Evolutionary conservation across 2,888 invertebrate species (phyloP).

Genomic region (Chymomyza fuscimana): DNA sequence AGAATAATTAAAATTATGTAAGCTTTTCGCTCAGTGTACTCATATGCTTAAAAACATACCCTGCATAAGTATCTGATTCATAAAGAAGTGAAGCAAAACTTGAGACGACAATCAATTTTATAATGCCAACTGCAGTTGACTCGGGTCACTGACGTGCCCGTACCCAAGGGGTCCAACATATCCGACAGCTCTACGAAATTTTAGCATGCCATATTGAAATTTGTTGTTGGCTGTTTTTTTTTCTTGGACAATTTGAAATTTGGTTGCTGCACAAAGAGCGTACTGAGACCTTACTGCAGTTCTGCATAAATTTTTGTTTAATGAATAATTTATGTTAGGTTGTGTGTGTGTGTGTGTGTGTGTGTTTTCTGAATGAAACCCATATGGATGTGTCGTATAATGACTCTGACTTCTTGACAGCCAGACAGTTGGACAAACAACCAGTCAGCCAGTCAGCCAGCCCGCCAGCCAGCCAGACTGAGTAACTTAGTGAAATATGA

Average conservation of each 20-base stretch:
- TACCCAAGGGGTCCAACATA: conserved; percentile 26
- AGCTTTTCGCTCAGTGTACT: conserved; percentile 18
- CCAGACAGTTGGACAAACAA: conserved; percentile 41
- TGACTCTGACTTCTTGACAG: conserved; percentile 42
- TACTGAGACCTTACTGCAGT: neutral
- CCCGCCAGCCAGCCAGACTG: neutral
- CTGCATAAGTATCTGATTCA: conserved; percentile 21
- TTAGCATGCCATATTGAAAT: conserved; percentile 19
- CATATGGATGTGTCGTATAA: conserved; percentile 9
- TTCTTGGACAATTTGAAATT: conserved; percentile 14
- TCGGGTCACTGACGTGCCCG: conserved; percentile 54
- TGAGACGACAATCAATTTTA: conserved; percentile 53
- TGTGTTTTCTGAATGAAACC: conserved; percentile 49
- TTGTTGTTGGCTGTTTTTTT: neutral
- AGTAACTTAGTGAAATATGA: conserved; percentile 58
- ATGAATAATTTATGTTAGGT: conserved; percentile 59
- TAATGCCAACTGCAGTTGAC: conserved; percentile 33
- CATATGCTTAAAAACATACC: conserved; percentile 35
- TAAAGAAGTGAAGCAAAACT: conserved; percentile 41
- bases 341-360: conserved; percentile 11
- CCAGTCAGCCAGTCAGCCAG: conserved; percentile 24
- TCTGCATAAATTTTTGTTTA: conserved; percentile 8
- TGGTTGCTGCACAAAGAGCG: conserved; percentile 20
- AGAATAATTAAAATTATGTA: too few species aligned
- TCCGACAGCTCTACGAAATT: conserved; percentile 58